Evolutionary conservation across 2,113 vertebrate species (phyloP).

Genomic region (Leucoraja erinaceus): DNA sequence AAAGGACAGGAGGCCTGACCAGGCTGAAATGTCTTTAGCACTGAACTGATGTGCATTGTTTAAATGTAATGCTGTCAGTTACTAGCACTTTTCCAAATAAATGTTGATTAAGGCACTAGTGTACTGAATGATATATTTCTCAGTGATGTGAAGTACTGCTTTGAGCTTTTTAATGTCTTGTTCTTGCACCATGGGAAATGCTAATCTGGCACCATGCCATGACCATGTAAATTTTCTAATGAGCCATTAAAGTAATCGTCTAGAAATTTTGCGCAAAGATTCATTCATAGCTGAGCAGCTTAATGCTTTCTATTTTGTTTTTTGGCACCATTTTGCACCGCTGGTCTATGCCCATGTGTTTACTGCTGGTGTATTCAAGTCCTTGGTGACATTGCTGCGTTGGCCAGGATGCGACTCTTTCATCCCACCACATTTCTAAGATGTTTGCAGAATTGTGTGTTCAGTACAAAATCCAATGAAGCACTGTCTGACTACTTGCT

Average conservation of each 20-base stretch:
- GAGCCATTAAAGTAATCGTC: slow-evolving; percentile 20
- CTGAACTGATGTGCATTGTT: slow-evolving; percentile 18
- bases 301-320: background rate
- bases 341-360: background rate
- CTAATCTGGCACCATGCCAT: background rate
- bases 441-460: too few relatives aligned
- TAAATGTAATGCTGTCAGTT: slow-evolving; percentile 32
- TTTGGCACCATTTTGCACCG: background rate
- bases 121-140: background rate
- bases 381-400: background rate
- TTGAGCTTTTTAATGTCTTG: background rate
- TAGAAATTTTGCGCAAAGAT: background rate
- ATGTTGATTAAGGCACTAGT: slow-evolving; percentile 10
- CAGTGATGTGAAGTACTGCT: background rate
- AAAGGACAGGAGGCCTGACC: background rate
- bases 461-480: too few relatives aligned
- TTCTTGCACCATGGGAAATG: background rate
- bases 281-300: slow-evolving; percentile 2
- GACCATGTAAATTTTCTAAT: background rate
- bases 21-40: background rate
- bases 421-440: too few relatives aligned
- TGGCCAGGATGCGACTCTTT: background rate
- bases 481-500: too few relatives aligned
- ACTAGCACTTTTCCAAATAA: slow-evolving; percentile 29
- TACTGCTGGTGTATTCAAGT: background rate